phyloP scores from a whole-genome alignment of 2,888 invertebrate genomes.

The Deroplatys truncata region DNA sequence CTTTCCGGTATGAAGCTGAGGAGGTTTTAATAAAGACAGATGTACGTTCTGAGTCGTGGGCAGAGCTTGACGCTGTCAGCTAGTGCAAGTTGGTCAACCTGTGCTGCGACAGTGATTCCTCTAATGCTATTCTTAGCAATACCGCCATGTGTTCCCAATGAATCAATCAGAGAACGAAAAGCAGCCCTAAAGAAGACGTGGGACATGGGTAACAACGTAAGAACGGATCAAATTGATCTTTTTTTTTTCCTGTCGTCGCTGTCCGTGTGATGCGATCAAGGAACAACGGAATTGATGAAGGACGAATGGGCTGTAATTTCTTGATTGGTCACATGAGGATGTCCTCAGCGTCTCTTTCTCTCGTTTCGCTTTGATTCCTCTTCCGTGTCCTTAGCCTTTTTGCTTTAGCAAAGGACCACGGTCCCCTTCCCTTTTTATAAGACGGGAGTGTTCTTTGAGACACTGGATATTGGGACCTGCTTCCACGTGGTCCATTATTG shows the following conservation, averaged over 20 bases:
- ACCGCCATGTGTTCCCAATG: conserved; percentile 15
- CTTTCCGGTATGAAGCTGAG: background rate
- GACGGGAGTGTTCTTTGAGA: background rate
- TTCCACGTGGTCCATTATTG: background rate
- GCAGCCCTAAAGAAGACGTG: background rate
- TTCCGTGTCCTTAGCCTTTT: background rate
- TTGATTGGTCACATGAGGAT: conserved; percentile 27
- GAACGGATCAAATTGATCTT: background rate
- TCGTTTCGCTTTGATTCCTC: background rate
- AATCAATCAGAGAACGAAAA: conserved; percentile 14
- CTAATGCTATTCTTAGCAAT: conserved; percentile 7
- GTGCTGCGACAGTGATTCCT: background rate
- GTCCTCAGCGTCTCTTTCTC: background rate
- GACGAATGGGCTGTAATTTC: conserved; percentile 25
- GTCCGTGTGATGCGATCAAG: background rate
- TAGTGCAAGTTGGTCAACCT: background rate
- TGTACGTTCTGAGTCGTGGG: conserved; percentile 15
- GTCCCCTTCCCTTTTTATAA: background rate
- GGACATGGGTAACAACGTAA: background rate
- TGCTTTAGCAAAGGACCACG: background rate
- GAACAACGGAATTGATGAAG: conserved; percentile 22
- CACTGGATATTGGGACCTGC: background rate
- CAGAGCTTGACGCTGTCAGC: background rate
- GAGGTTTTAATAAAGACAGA: conserved; percentile 24
- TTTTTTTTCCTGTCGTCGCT: background rate